Evolutionary conservation across 2,888 invertebrate species (phyloP).

Genomic region (Ectemnius continuus): DNA sequence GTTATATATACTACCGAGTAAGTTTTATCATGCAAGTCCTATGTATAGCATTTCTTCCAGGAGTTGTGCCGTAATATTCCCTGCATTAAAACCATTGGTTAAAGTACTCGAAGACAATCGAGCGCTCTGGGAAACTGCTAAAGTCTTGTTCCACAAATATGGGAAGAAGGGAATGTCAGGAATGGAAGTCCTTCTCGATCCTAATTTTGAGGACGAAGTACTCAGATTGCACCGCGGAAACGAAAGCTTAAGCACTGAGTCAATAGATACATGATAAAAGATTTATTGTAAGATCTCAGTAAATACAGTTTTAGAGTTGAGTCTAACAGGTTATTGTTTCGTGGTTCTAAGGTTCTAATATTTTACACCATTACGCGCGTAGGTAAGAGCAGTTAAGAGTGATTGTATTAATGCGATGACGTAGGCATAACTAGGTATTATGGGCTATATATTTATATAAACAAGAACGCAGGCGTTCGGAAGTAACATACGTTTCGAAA

Average conservation of each 20-base stretch:
- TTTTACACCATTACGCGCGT: no score
- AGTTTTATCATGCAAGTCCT: conserved; percentile 30
- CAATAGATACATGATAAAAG: background rate
- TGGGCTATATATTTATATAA: no score
- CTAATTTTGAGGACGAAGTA: conserved; percentile 68
- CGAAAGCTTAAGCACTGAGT: background rate
- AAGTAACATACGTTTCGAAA: no score
- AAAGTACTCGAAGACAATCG: conserved; percentile 81
- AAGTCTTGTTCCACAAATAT: conserved; percentile 73
- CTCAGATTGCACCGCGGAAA: conserved; percentile 23
- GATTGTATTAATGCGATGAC: no score
- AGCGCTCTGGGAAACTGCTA: conserved; percentile 81
- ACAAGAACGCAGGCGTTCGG: no score
- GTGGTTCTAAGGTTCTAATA: no score
- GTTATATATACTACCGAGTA: background rate
- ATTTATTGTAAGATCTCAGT: no score
- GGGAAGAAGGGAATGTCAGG: conserved; percentile 65
- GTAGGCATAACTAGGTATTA: no score
- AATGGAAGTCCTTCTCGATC: conserved; percentile 68
- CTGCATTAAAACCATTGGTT: conserved; percentile 78
- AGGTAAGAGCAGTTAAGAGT: no score
- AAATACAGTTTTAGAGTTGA: no score
- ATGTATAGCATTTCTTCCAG: conserved; percentile 73
- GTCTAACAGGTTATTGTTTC: no score
- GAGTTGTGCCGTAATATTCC: conserved; percentile 80